Evolutionary conservation across 2,888 invertebrate genomes (phyloP), one percentile per base, ranked within the genome.

Genomic region (Yponomeuta cagnagella): DNA sequence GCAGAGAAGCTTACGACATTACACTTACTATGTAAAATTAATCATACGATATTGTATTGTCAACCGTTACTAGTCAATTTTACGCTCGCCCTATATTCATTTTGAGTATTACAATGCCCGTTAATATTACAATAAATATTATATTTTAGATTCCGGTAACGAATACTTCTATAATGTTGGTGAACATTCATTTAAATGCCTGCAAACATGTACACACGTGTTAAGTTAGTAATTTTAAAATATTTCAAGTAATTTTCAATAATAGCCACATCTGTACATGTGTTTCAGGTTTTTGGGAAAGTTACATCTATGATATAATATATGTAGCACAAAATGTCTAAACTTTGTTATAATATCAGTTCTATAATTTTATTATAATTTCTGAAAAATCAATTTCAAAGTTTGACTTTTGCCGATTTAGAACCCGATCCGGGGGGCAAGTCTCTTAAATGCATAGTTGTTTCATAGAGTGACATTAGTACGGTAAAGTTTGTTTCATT

Each of bases 51-150:
- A 69, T 63, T 82, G 87, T 90, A 90, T 90, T 92, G 91, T 92
- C 91, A 89, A 87, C 81, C 76, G 85, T 90, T 89, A 80, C 83
- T 84, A 78, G 85, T 77, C 74, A 84, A 80, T 76, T 64, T 81
- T 52, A 68, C 64, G 85, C 91, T 91, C 91, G 91, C 91, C 91
- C 91, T 90, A 90, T 83, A 78, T 84, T 80, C 80, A 85, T 79
- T 79, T 75, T 82, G 88, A 88, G 88, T 88, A 89, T 89, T 87
- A 78, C 79, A 78, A 77, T 77, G 73, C 37, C 31, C 37, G 31
- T 82, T 87, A 89, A 87, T 88, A 88, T 89, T 87, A 78, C 68
- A 68, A 30, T 77, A 75, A 75, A 80, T 77, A 79, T 74, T 73
- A 76, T 78, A 74, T 77, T 79, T 74, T 75, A 80, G 81, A 80